A percentile compares a stretch with the other conserved stretches of the same genome.
phyloP scores from a whole-genome alignment of 2,113 vertebrate species.

The Phaethornis superciliosus region DNA sequence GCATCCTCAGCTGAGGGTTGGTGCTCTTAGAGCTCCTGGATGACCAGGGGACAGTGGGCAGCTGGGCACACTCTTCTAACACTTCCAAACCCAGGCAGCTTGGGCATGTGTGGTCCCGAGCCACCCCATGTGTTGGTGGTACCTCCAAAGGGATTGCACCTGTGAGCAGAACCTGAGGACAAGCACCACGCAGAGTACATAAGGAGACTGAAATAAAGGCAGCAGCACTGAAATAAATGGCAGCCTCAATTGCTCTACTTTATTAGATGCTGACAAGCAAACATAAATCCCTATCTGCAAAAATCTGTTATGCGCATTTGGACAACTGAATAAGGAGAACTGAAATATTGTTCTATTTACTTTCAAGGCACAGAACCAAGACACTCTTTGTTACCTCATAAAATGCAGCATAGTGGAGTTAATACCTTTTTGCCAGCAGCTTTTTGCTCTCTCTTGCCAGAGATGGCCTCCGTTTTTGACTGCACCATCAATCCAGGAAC shows the following conservation, averaged over 20 bases:
- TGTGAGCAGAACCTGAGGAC: neutral
- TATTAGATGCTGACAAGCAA: slow-evolving; percentile 64
- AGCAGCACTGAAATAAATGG: slow-evolving; percentile 54
- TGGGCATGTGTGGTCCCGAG: accelerated
- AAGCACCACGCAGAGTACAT: neutral
- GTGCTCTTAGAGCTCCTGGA: neutral
- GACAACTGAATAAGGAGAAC: slow-evolving; percentile 69
- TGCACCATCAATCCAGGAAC: neutral
- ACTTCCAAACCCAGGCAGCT: accelerated
- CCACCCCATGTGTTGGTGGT: accelerated
- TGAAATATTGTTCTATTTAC: slow-evolving; percentile 72
- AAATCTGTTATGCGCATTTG: slow-evolving; percentile 67
- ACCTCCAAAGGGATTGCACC: accelerated
- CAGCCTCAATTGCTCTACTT: slow-evolving; percentile 61
- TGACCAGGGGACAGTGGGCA: accelerated
- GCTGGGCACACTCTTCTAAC: accelerated
- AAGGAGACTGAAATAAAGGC: slow-evolving; percentile 30
- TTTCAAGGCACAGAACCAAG: slow-evolving; percentile 69
- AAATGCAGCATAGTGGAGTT: slow-evolving; percentile 64
- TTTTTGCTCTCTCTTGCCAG: slow-evolving; percentile 41
- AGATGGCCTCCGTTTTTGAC: neutral
- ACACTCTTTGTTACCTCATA: slow-evolving; percentile 66
- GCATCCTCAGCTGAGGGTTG: neutral
- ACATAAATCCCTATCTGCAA: slow-evolving; percentile 72
- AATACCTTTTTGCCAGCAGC: slow-evolving; percentile 59